Evolutionary conservation across 2,797 vertebrate genomes (phyloP).

Genomic region (Pyrocephalus nanus): DNA sequence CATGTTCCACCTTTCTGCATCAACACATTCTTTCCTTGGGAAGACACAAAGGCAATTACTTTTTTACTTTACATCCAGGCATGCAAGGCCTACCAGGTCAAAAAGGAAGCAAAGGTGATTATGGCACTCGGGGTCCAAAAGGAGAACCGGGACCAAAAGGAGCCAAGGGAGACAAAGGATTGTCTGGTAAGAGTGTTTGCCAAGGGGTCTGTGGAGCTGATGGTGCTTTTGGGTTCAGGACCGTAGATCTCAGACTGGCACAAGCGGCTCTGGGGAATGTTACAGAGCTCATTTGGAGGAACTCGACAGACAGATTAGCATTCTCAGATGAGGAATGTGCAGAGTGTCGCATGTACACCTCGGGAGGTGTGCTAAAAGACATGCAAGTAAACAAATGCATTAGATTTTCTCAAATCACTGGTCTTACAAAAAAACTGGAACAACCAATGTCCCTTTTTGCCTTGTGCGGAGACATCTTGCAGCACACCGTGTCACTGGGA

Average conservation of each 20-base stretch:
- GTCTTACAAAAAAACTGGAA: neutral
- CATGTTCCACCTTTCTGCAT: neutral
- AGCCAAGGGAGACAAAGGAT: neutral
- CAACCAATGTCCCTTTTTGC: neutral
- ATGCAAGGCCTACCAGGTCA: neutral
- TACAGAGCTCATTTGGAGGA: neutral
- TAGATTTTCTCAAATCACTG: neutral
- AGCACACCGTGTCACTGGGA: rapidly evolving
- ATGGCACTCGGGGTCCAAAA: neutral
- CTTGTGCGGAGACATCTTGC: neutral
- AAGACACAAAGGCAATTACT: neutral
- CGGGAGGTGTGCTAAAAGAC: neutral
- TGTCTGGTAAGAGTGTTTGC: conserved; percentile 4
- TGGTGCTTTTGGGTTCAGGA: neutral
- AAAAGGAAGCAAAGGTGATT: conserved; percentile 53
- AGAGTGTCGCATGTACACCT: neutral
- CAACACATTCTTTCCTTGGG: neutral
- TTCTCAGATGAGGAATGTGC: neutral
- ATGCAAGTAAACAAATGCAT: neutral
- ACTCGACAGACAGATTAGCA: neutral
- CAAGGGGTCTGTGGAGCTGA: neutral
- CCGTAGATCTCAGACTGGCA: neutral
- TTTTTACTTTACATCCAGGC: neutral
- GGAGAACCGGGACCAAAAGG: conserved; percentile 59
- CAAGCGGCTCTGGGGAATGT: neutral